Evolutionary conservation across 1,140 invertebrate species (phyloP), one percentile per base, ranked within the genome.

Genomic region (Ceratina japonica): DNA sequence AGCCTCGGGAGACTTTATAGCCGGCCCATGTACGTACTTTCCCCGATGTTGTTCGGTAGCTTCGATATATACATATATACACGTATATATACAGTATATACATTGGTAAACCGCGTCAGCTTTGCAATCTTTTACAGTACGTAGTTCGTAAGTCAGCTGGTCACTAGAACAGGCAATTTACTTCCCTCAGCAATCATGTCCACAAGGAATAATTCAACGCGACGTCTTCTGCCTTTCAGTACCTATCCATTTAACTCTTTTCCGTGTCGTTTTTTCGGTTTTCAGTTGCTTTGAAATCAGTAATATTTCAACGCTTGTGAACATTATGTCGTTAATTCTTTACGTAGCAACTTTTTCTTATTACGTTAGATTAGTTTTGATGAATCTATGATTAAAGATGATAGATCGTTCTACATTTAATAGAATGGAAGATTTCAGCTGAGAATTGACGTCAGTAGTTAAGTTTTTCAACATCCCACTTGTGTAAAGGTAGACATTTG

Each of bases 101-200:
- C 44, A 74, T 31, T 59, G 22, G 65, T 84, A 75, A 85, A 84
- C 75, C 68, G 70, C 70, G 75, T 44, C 65, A 71, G 66, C 62
- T 54, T 78, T 49, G 71, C 83, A 81, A 85, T 85, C 83, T 82
- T 85, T 84, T 85, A 84, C 75, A 82, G 75, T 59, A 63, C 24
- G 58, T 78, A 71, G 74, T 81, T 76, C 3, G 37, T 58, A 79
- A 79, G 65, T 58, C 72, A 37, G 54, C 49, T 37, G 79, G 70
- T 78, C 80, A 79, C 82, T 62, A 37, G 66, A 62, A 84, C 80
- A 79, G 59, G 71, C 79, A 85, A 85, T 85, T 85, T 85, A 85
- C 83, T 85, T 85, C 79, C 58, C 4, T 24, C 59, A 70, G 69
- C 83, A 81, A 85, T 85, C 82, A 81, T 69, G 74, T 54, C 82